phyloP scores from a whole-genome alignment of 2,888 invertebrate species.

The Taphrorychus bicolor region DNA sequence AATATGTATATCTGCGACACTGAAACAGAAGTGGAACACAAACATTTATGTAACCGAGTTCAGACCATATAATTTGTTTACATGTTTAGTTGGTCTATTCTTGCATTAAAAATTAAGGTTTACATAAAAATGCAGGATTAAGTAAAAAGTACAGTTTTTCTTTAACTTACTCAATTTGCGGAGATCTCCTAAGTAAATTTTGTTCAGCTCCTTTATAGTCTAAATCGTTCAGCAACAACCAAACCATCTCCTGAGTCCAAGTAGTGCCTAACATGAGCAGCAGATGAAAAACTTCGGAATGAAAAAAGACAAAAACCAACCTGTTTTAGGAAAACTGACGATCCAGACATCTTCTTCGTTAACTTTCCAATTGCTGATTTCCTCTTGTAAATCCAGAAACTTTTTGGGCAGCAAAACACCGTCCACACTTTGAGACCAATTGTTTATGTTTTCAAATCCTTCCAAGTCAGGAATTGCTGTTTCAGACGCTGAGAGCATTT shows the following conservation, averaged over 20 bases:
- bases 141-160: neutral
- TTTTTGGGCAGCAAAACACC: slow-evolving; percentile 59
- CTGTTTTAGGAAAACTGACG: slow-evolving; percentile 65
- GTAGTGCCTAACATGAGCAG: slow-evolving; percentile 72
- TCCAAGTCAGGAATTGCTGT: neutral
- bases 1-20: too few relatives aligned
- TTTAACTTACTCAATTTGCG: slow-evolving; percentile 36
- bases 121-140: too few relatives aligned
- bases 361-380: slow-evolving; percentile 52
- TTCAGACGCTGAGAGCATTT: neutral
- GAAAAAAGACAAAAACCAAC: slow-evolving; percentile 51
- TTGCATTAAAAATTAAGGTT: too few relatives aligned
- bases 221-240: slow-evolving; percentile 83
- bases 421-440: slow-evolving; percentile 49
- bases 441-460: slow-evolving; percentile 47
- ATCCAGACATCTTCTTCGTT: slow-evolving; percentile 65
- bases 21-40: too few relatives aligned
- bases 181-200: slow-evolving; percentile 36
- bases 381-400: slow-evolving; percentile 56
- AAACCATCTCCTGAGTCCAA: slow-evolving; percentile 94
- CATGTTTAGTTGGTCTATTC: too few relatives aligned
- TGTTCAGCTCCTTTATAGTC: slow-evolving; percentile 77
- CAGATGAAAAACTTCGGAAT: neutral
- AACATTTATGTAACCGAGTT: too few relatives aligned
- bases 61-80: too few relatives aligned